phyloP scores from a whole-genome alignment of 2,113 vertebrate genomes.

The Ictidomys tridecemlineatus region DNA sequence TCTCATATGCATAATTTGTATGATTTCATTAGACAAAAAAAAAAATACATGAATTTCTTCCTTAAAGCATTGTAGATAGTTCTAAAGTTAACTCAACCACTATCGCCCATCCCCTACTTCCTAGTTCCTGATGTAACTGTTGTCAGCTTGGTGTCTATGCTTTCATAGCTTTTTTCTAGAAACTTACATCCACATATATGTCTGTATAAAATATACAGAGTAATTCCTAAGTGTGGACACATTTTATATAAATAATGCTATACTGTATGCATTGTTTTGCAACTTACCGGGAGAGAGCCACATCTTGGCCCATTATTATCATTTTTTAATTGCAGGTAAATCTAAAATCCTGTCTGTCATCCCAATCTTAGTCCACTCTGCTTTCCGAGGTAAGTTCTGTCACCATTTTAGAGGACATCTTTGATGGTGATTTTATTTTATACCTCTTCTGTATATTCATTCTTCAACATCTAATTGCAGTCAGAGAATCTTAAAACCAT shows the following conservation, averaged over 20 bases:
- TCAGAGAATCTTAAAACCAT: neutral
- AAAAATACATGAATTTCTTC: neutral
- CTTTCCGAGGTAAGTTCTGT: neutral
- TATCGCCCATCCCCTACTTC: neutral
- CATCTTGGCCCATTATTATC: neutral
- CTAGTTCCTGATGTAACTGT: neutral
- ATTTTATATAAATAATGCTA: constrained; percentile 11
- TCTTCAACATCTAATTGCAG: neutral
- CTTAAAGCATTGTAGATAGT: neutral
- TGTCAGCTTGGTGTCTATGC: neutral
- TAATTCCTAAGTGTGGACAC: neutral
- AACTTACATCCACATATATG: neutral
- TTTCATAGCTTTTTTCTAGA: neutral
- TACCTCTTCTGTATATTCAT: neutral
- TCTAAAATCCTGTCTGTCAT: neutral
- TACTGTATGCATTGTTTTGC: neutral
- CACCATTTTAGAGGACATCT: neutral
- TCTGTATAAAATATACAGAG: neutral
- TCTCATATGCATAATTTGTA: neutral
- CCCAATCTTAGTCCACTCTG: neutral
- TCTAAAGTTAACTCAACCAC: neutral
- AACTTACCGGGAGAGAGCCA: neutral
- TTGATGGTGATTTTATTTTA: neutral
- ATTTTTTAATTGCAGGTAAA: constrained; percentile 23
- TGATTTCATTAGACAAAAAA: constrained; percentile 41